These are phyloP conservation scores for Batillaria attramentaria DNA, from an alignment of 1,140 invertebrate species.

Conservation along the genomic window DNA sequence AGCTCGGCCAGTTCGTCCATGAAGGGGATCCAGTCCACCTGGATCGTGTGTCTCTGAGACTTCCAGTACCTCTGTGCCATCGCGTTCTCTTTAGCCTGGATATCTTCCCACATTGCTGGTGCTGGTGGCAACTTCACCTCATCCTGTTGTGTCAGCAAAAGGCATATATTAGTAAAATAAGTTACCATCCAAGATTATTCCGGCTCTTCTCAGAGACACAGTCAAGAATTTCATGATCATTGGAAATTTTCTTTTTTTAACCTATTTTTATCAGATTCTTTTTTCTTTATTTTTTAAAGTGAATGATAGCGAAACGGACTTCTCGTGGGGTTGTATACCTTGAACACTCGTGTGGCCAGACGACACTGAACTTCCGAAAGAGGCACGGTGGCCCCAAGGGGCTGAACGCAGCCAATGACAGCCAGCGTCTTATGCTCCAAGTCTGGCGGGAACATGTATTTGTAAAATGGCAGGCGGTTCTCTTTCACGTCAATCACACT, in stretches of 20 bases:
- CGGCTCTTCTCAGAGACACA: too few species aligned
- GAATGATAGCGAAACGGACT: too few species aligned
- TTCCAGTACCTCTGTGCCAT: conserved; percentile 55
- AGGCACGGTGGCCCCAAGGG: conserved; percentile 73
- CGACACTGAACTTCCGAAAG: conserved; percentile 72
- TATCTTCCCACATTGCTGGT: conserved; percentile 59
- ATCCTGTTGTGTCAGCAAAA: too few species aligned
- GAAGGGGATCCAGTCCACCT: conserved; percentile 72
- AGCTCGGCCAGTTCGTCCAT: conserved; percentile 73
- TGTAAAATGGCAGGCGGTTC: conserved; percentile 72
- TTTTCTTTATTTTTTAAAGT: too few species aligned
- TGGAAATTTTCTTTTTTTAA: too few species aligned
- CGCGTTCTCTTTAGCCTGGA: conserved; percentile 44
- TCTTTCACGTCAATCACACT: conserved; percentile 59
- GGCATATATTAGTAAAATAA: too few species aligned
- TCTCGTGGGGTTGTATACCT: too few species aligned
- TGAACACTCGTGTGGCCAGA: conserved; percentile 60
- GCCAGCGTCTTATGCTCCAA: conserved; percentile 68
- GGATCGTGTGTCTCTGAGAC: conserved; percentile 60
- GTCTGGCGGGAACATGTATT: conserved; percentile 72
- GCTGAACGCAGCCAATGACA: conserved; percentile 75
- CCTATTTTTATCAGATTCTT: too few species aligned
- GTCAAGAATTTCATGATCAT: too few species aligned
- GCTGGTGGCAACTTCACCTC: conserved; percentile 45
- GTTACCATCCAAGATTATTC: too few species aligned